Evolutionary conservation across 2,113 vertebrate species (phyloP).

Genomic region (Bettongia penicillata): DNA sequence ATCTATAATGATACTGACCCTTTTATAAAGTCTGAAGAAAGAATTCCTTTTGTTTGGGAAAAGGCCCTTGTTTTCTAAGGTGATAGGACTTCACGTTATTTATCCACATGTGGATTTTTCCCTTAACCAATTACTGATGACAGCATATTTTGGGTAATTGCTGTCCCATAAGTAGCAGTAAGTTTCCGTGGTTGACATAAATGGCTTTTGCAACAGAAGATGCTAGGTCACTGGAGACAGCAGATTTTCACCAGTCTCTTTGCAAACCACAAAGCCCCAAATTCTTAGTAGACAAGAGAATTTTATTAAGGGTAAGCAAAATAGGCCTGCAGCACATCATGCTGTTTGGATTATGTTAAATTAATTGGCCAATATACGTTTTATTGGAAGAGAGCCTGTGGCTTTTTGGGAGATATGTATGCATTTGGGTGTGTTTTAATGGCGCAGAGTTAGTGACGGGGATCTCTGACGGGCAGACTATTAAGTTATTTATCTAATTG

Average conservation of each 20-base stretch:
- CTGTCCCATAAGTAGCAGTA: not conserved
- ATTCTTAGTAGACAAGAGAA: constrained; percentile 37
- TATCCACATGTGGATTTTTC: not conserved
- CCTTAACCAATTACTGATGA: not conserved
- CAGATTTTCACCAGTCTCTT: constrained; percentile 5
- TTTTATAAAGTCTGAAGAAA: not conserved
- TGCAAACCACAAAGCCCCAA: not conserved
- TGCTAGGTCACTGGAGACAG: not conserved
- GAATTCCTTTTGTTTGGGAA: not conserved
- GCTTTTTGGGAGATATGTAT: not conserved
- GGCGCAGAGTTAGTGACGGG: not conserved
- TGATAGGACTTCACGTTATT: not conserved
- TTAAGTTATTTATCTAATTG: constrained; percentile 15
- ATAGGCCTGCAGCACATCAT: not conserved
- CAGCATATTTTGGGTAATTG: not conserved
- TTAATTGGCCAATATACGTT: constrained; percentile 35
- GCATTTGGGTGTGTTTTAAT: not conserved
- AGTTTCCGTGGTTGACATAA: not conserved
- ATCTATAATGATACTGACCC: not conserved
- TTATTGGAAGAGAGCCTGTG: constrained; percentile 21
- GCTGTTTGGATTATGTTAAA: constrained; percentile 9
- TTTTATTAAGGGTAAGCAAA: constrained; percentile 37
- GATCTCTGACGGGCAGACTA: constrained; percentile 14
- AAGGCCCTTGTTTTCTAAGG: not conserved
- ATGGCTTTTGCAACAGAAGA: not conserved